Evolutionary conservation across 2,113 vertebrate genomes (phyloP), one percentile per base, ranked within the genome.

Genomic region (Pterocles orientalis): DNA sequence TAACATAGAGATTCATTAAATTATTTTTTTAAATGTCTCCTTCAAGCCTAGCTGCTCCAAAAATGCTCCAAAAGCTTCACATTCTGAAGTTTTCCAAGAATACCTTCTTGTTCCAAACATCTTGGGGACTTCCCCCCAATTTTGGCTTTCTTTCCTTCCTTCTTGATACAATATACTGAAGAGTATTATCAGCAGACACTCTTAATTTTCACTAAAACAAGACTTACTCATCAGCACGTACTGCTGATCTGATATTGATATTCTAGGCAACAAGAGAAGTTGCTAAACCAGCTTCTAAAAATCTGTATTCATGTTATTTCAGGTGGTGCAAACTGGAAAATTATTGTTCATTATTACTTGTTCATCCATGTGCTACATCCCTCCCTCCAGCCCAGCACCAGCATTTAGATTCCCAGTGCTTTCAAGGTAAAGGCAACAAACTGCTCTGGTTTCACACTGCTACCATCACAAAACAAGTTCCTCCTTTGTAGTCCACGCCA

Each of bases 71-170:
- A 61, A 78, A 12, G 5, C 9, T 77, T 48, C 26, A 12, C 8
- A 43, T 34, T 7, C 21, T 58, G 47, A 39, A 53, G 5, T 61
- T 89, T 53, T 36, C 15, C n/a, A 18, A 47, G 1, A 77, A 61
- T 3, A 21, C 0, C 19, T 78, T 71, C 54, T 50, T 4, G 8
- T 62, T 92, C 39, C 56, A 45, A 62, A 12, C 53, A 70, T 5
- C 4, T 28, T 62, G 0, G 2, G 3, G 6, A 5, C 5, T 83
- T 41, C 4, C 14, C 7, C 9, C 1, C 6, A 33, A 0, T 18
- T 93, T 48, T 43, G 3, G 5, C 9, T 61, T 84, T 12, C 12
- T 77, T 86, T 65, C 5, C 19, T 73, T 66, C 39, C 21, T 93
- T 64, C 39, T 58, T 75, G 5, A 10, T 79, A n/a, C 8, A 75